Conservation (phyloP, 2,113 vertebrate species). For the Rhinolophus sinicus region DNA sequence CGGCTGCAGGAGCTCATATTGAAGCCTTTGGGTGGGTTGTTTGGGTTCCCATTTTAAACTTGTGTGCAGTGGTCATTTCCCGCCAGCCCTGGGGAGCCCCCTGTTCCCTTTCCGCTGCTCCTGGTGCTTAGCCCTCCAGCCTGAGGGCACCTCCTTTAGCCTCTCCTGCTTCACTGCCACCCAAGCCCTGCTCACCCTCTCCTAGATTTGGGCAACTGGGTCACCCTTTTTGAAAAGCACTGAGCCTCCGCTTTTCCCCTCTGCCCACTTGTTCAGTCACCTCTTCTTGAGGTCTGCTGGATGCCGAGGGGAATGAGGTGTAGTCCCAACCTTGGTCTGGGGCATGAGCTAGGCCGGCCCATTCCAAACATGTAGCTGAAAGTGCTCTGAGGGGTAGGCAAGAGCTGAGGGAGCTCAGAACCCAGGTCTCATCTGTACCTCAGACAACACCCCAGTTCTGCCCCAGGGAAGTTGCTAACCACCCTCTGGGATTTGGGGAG, state of each 20-base stretch:
- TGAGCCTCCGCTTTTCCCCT: not conserved
- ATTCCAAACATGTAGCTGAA: not conserved
- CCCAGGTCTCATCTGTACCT: not conserved
- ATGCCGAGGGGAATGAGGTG: not conserved
- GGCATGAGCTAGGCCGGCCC: not conserved
- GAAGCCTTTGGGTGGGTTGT: not conserved
- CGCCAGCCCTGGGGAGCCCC: not conserved
- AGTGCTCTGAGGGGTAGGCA: not conserved
- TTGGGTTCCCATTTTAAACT: not conserved
- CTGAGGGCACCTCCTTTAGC: rapidly evolving
- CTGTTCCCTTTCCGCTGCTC: not conserved
- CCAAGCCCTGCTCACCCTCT: not conserved
- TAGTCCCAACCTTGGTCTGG: not conserved
- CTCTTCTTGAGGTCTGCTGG: not conserved
- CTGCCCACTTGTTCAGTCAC: not conserved
- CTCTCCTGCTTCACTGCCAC: not conserved
- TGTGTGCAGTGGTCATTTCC: not conserved
- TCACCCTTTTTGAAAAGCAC: not conserved
- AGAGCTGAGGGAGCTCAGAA: not conserved
- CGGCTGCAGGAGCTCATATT: rapidly evolving
- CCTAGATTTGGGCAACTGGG: not conserved
- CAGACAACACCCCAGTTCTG: not conserved
- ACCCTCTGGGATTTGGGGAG: not conserved
- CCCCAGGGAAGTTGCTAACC: not conserved
- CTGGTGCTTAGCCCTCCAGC: not conserved